Conservation (phyloP, 2,797 vertebrate genomes). For the Falco columbarius region DNA sequence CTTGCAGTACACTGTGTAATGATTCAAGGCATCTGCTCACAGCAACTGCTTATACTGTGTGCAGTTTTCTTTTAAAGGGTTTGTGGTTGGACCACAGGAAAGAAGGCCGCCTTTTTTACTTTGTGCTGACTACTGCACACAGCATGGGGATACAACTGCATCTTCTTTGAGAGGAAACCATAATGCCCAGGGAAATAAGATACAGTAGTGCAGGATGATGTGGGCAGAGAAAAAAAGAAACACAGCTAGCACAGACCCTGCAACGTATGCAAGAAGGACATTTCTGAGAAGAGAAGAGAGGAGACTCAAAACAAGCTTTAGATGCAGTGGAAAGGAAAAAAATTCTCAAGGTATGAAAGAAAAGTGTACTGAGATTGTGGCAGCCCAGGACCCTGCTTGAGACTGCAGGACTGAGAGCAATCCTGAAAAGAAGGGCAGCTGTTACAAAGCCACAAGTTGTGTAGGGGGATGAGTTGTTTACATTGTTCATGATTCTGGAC, state of each 20-base stretch:
- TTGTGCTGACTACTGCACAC: not conserved
- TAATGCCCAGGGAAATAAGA: not conserved
- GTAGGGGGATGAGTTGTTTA: not conserved
- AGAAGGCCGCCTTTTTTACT: not conserved
- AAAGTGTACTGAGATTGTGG: not conserved
- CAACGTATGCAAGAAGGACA: not conserved
- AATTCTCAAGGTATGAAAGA: not conserved
- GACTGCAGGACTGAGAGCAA: not conserved
- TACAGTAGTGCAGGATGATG: not conserved
- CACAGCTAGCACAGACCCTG: not conserved
- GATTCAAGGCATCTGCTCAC: not conserved
- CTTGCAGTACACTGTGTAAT: not conserved
- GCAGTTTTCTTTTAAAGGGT: not conserved
- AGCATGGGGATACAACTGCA: not conserved
- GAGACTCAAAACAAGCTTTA: not conserved
- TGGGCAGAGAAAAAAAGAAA: not conserved
- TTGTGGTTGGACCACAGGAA: not conserved
- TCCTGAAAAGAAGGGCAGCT: not conserved
- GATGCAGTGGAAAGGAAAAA: not conserved
- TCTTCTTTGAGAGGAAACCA: not conserved
- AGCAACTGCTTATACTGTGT: not conserved
- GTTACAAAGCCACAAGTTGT: not conserved
- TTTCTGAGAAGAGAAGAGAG: not conserved
- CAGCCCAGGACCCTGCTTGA: not conserved
- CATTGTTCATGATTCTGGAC: not conserved